Conservation (phyloP, 2,113 vertebrate genomes). For the Myiagra hebetior region DNA sequence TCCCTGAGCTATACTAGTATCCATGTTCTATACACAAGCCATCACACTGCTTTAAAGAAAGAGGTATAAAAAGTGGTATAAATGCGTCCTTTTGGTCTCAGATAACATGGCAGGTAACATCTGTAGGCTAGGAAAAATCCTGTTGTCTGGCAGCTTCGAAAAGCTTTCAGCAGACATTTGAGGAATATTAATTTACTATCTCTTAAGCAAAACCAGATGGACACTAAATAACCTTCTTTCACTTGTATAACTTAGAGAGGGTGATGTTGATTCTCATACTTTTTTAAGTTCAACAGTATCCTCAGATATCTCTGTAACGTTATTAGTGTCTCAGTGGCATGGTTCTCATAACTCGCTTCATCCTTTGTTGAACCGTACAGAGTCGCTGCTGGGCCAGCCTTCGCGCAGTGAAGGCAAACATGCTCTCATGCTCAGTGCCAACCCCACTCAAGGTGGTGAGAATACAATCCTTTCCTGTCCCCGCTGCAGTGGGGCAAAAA, state of each 20-base stretch:
- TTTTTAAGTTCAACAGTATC: not conserved
- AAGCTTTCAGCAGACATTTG: not conserved
- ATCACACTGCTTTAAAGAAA: not conserved
- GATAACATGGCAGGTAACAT: not conserved
- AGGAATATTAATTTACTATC: not conserved
- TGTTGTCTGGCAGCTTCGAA: not conserved
- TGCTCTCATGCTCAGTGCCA: not conserved
- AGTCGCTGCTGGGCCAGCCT: not conserved
- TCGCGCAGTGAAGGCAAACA: not conserved
- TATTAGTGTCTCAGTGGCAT: not conserved
- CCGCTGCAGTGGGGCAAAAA: not conserved
- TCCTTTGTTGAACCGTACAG: not conserved
- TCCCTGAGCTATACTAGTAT: not conserved
- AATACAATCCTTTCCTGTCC: not conserved
- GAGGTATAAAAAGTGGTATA: not conserved
- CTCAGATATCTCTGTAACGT: not conserved
- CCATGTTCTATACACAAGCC: not conserved
- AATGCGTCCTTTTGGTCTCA: not conserved
- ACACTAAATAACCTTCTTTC: not conserved
- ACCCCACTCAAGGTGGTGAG: not conserved
- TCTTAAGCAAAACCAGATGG: not conserved
- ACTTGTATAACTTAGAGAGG: not conserved
- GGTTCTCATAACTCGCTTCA: not conserved
- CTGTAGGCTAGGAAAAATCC: not conserved
- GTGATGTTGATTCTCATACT: not conserved